A percentile compares a stretch with the other conserved stretches of the same genome.
Conservation (phyloP, 2,113 vertebrate species). For the Rhinichthys klamathensis region DNA sequence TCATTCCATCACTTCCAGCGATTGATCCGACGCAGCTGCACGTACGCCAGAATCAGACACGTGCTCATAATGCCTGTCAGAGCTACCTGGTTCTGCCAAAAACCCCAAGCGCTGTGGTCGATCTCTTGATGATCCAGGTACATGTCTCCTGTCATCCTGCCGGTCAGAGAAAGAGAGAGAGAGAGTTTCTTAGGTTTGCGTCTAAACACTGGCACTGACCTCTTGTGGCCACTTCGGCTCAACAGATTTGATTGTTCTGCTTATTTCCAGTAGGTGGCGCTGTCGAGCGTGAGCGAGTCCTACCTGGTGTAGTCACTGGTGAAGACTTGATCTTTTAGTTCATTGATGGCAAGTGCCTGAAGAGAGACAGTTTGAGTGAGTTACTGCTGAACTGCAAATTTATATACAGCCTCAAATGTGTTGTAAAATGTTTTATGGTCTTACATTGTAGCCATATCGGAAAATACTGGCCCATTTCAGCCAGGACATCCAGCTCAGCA, state of each 20-base stretch:
- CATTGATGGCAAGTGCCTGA: constrained; percentile 74
- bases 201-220: neutral
- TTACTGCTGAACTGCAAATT: neutral
- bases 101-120: constrained; percentile 78
- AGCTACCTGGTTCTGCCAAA: constrained; percentile 80
- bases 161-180: neutral
- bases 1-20: constrained; percentile 75
- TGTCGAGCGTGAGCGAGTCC: constrained; percentile 48
- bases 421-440: constrained; percentile 16
- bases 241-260: neutral
- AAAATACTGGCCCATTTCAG: constrained; percentile 80
- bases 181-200: neutral
- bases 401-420: neutral
- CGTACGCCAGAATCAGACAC: constrained; percentile 72
- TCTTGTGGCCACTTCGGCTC: neutral
- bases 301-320: constrained; percentile 62
- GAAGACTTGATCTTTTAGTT: constrained; percentile 70
- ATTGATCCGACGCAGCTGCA: constrained; percentile 75
- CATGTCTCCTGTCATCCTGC: constrained; percentile 71
- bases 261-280: neutral
- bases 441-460: constrained; percentile 77
- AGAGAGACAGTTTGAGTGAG: neutral
- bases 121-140: constrained; percentile 69
- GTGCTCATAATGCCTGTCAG: constrained; percentile 69
- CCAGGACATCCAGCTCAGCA: constrained; percentile 80